A percentile compares a stretch with the other conserved stretches of the same genome.
Conservation (phyloP, 2,113 vertebrate genomes). For the Brachionichthys hirsutus region DNA sequence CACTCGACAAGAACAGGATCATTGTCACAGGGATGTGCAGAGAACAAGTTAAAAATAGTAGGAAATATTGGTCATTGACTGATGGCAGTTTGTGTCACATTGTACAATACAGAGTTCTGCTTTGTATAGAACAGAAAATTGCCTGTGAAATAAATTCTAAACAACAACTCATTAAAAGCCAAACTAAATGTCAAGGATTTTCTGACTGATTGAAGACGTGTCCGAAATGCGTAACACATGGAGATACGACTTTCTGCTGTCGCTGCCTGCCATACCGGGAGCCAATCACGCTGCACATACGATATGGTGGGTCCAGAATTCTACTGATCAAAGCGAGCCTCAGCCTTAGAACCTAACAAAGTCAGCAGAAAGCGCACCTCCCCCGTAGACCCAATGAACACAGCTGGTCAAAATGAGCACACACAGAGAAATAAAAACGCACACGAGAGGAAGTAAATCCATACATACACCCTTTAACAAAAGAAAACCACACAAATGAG, state of each 20-base stretch:
- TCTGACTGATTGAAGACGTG: slow-evolving; percentile 27
- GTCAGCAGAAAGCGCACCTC: slow-evolving; percentile 69
- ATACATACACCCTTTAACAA: slow-evolving; percentile 1
- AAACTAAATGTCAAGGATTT: slow-evolving; percentile 7
- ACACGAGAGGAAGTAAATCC: slow-evolving; percentile 38
- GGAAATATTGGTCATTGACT: background rate
- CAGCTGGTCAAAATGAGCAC: slow-evolving; percentile 43
- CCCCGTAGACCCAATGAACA: slow-evolving; percentile 62
- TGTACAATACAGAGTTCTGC: too few species aligned
- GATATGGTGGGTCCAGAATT: slow-evolving; percentile 43
- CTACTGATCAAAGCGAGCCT: slow-evolving; percentile 64
- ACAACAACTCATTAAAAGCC: too few species aligned
- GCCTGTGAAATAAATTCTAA: too few species aligned
- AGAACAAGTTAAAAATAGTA: background rate
- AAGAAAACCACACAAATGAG: slow-evolving; percentile 6
- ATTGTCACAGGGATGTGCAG: background rate
- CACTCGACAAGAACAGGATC: background rate
- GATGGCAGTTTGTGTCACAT: background rate
- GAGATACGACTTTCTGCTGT: slow-evolving; percentile 35
- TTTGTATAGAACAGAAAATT: background rate
- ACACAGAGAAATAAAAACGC: slow-evolving; percentile 19
- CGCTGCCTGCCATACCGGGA: slow-evolving; percentile 38
- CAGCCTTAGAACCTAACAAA: slow-evolving; percentile 55
- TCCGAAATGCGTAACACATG: slow-evolving; percentile 36
- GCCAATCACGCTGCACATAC: slow-evolving; percentile 38